A percentile compares a stretch with the other conserved stretches of the same genome.
Evolutionary conservation across 2,888 invertebrate species (phyloP).

Genomic region (Dendrolimus houi): DNA sequence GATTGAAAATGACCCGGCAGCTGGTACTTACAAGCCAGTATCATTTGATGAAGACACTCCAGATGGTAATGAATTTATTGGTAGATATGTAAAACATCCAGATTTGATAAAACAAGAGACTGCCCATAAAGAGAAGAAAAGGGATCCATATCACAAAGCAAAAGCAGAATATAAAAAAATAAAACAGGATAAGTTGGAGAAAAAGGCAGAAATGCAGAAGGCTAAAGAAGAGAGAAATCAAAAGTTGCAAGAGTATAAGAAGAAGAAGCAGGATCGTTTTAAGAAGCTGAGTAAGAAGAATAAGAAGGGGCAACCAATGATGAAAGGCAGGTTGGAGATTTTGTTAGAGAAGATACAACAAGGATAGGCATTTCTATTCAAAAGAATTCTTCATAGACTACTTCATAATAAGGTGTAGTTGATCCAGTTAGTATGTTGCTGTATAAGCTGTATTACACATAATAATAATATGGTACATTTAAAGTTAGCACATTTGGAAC

Average conservation of each 20-base stretch:
- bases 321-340: slow-evolving; percentile 87
- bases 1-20: slow-evolving; percentile 57
- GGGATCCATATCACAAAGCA: slow-evolving; percentile 67
- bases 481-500: too few species aligned
- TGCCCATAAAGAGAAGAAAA: slow-evolving; percentile 27
- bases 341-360: slow-evolving; percentile 85
- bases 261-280: slow-evolving; percentile 81
- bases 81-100: slow-evolving; percentile 61
- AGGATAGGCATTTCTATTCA: slow-evolving; percentile 6
- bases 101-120: slow-evolving; percentile 43
- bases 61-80: slow-evolving; percentile 33
- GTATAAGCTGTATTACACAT: too few species aligned
- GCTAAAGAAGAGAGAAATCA: slow-evolving; percentile 76
- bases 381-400: too few species aligned
- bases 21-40: slow-evolving; percentile 62
- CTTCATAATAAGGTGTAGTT: too few species aligned
- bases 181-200: slow-evolving; percentile 71
- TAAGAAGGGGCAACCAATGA: slow-evolving; percentile 89
- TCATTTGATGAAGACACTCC: slow-evolving; percentile 65
- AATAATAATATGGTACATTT: too few species aligned
- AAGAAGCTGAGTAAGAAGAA: slow-evolving; percentile 86
- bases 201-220: slow-evolving; percentile 60
- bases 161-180: slow-evolving; percentile 71
- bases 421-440: too few species aligned
- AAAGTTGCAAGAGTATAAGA: slow-evolving; percentile 80